Evolutionary conservation across 2,113 vertebrate species (phyloP).

Genomic region (Tapirus terrestris): DNA sequence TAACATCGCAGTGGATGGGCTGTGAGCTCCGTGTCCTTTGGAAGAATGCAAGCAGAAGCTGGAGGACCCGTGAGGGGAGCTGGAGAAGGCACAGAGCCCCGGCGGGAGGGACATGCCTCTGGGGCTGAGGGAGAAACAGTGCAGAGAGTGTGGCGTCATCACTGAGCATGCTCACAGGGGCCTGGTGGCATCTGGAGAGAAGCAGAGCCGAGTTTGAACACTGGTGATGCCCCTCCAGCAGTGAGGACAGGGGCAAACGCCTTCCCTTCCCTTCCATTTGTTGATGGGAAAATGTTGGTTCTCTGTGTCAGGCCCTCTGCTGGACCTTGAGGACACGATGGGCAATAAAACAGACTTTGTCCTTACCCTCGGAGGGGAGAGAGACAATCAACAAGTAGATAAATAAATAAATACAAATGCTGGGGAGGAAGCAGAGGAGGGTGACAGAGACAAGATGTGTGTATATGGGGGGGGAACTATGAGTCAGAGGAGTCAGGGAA

Average conservation of each 20-base stretch:
- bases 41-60: not conserved
- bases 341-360: not conserved
- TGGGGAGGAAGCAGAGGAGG: not conserved
- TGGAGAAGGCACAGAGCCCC: accelerated
- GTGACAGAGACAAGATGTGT: not conserved
- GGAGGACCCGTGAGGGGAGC: not conserved
- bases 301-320: conserved; percentile 50
- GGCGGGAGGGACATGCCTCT: accelerated
- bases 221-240: not conserved
- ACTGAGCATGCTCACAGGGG: conserved; percentile 40
- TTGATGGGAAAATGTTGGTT: not conserved
- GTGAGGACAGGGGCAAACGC: conserved; percentile 39
- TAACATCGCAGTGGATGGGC: accelerated
- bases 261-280: conserved; percentile 67
- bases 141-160: conserved; percentile 37
- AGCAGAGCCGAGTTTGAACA: conserved; percentile 57
- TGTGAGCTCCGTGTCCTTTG: not conserved
- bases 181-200: conserved; percentile 40
- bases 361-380: not conserved
- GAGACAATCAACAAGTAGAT: not conserved
- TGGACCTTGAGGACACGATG: not conserved
- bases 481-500: not conserved
- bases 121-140: conserved; percentile 54
- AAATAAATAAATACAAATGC: not conserved
- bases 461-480: accelerated